Conservation (phyloP, 2,797 vertebrate genomes). For the Masticophis lateralis region DNA sequence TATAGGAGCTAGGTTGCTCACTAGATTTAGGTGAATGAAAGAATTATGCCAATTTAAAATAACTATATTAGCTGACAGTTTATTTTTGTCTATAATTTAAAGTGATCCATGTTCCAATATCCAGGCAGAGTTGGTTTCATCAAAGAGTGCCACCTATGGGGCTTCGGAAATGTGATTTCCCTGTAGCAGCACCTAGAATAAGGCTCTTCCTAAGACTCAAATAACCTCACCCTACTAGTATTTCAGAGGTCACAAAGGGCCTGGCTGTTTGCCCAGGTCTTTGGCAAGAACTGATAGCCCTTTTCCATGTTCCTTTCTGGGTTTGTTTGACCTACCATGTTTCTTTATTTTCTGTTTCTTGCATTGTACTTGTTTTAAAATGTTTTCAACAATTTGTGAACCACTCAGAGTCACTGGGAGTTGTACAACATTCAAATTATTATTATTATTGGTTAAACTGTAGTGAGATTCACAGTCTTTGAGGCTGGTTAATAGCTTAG, state of each 20-base stretch:
- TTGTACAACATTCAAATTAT: background rate
- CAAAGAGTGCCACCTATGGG: background rate
- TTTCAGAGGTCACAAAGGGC: background rate
- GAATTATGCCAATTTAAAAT: background rate
- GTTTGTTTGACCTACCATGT: background rate
- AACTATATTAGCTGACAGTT: background rate
- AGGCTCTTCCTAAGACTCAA: background rate
- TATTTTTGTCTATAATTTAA: background rate
- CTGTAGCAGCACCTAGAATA: background rate
- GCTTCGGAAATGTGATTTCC: background rate
- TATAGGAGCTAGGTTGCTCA: background rate
- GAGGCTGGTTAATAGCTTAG: too few relatives aligned
- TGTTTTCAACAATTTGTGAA: too few relatives aligned
- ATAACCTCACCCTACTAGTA: background rate
- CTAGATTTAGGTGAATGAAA: background rate
- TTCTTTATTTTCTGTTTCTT: background rate
- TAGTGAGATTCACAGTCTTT: too few relatives aligned
- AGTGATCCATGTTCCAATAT: background rate
- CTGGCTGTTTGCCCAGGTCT: background rate
- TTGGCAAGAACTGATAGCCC: background rate
- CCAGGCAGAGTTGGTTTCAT: background rate
- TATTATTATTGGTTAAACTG: too few relatives aligned
- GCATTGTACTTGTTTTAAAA: background rate
- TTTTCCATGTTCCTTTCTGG: background rate
- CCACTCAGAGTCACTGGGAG: too few relatives aligned